Percentiles rank a stretch among this genome's conserved stretches.
These are phyloP conservation scores for Acanthurus tractus DNA, from an alignment of 2,797 vertebrate genomes.

Conservation along the genomic window DNA sequence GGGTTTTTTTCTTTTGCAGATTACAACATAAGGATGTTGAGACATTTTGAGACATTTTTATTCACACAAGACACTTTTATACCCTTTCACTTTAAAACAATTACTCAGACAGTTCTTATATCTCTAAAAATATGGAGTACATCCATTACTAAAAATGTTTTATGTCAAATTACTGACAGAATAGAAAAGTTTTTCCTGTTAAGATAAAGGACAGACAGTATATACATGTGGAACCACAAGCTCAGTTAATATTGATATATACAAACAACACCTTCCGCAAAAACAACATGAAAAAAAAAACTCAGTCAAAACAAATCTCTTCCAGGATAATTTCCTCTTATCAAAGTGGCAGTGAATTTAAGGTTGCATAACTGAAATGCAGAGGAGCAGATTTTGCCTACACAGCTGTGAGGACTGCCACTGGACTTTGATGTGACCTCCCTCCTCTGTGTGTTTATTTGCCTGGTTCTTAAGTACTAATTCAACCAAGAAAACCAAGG, in stretches of 20 bases:
- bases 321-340: not conserved
- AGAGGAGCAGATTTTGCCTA: not conserved
- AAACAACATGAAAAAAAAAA: not conserved
- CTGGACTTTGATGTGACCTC: slow-evolving; percentile 62
- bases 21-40: too few species aligned
- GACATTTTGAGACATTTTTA: not conserved
- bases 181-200: too few species aligned
- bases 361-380: slow-evolving; percentile 1
- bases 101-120: too few species aligned
- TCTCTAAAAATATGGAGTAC: too few species aligned
- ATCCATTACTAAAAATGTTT: too few species aligned
- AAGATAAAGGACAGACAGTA: too few species aligned
- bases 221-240: too few species aligned
- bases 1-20: too few species aligned
- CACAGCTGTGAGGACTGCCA: slow-evolving; percentile 41
- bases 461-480: slow-evolving; percentile 22
- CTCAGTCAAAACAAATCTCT: not conserved
- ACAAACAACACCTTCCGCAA: too few species aligned
- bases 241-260: too few species aligned
- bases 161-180: too few species aligned
- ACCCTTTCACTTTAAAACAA: too few species aligned
- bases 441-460: slow-evolving; percentile 60
- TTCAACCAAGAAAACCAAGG: slow-evolving; percentile 39
- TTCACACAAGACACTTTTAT: not conserved
- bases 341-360: slow-evolving; percentile 12